Conservation (phyloP, 1,140 invertebrate genomes). For the Sipha flava region DNA sequence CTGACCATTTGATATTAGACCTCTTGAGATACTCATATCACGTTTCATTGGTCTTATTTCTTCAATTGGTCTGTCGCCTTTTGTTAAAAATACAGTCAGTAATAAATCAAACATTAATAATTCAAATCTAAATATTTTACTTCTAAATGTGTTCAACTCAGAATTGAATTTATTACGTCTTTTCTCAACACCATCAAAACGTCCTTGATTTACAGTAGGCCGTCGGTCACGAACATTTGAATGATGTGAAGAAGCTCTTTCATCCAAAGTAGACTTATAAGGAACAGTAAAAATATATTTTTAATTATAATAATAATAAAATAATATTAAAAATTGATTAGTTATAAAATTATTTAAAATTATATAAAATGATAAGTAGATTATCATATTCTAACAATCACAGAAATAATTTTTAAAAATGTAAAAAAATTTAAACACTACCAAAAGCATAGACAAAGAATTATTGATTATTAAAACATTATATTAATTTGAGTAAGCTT, state of each 20-base stretch:
- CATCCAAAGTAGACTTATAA: conserved; percentile 3
- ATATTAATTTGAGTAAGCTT: too few species aligned
- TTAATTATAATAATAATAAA: too few species aligned
- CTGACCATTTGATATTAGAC: background rate
- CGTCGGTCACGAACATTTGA: background rate
- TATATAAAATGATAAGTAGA: too few species aligned
- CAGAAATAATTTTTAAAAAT: too few species aligned
- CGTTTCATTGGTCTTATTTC: background rate
- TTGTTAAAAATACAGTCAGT: background rate
- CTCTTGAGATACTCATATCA: background rate
- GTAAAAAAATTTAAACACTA: too few species aligned
- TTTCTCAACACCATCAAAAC: background rate
- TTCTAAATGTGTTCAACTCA: conserved; percentile 16
- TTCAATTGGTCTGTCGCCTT: conserved; percentile 20
- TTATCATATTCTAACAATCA: too few species aligned
- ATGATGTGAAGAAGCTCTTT: background rate
- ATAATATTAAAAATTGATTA: too few species aligned
- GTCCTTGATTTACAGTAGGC: background rate
- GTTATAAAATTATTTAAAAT: too few species aligned
- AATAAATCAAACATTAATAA: background rate
- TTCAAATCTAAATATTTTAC: background rate
- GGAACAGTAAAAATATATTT: conserved; percentile 20
- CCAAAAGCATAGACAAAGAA: too few species aligned
- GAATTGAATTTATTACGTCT: conserved; percentile 14
- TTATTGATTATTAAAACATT: too few species aligned